A percentile compares a stretch with the other conserved stretches of the same genome.
These are phyloP conservation scores for Lasius platythorax DNA, from an alignment of 2,888 invertebrate genomes.

Conservation along the genomic window DNA sequence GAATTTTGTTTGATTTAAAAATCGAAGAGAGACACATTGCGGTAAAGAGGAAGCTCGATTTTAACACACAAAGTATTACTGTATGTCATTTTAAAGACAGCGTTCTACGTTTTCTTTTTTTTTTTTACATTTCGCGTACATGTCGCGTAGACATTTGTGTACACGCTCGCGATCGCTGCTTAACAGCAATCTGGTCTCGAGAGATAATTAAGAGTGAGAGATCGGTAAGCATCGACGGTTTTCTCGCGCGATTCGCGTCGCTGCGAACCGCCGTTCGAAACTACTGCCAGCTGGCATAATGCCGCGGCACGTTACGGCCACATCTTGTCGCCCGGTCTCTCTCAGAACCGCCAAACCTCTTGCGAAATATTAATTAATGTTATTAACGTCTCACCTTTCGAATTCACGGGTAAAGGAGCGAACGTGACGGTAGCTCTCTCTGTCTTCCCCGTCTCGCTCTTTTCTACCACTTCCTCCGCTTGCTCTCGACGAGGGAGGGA, in stretches of 20 bases:
- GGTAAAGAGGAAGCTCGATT: neutral
- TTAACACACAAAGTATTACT: neutral
- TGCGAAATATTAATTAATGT: conserved; percentile 89
- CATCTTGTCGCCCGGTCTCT: conserved; percentile 60
- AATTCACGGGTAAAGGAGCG: conserved; percentile 78
- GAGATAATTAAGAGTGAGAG: conserved; percentile 40
- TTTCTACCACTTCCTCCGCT: conserved; percentile 53
- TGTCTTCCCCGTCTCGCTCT: conserved; percentile 48
- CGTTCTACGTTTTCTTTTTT: neutral
- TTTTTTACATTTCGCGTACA: neutral
- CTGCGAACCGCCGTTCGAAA: conserved; percentile 60
- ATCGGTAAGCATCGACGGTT: conserved; percentile 43
- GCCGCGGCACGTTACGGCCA: conserved; percentile 76
- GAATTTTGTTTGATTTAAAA: neutral
- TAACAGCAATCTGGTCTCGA: conserved; percentile 1
- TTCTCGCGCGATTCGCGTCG: conserved; percentile 42
- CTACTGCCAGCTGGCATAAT: conserved; percentile 84
- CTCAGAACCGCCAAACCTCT: conserved; percentile 85
- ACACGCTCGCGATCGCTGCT: neutral
- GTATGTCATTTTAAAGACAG: neutral
- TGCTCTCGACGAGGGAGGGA: conserved; percentile 65
- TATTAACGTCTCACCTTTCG: conserved; percentile 88
- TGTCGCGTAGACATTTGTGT: neutral
- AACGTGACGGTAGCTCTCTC: conserved; percentile 62
- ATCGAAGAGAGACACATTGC: neutral